phyloP scores from a whole-genome alignment of 2,888 invertebrate genomes.

The Drosophila recens region DNA sequence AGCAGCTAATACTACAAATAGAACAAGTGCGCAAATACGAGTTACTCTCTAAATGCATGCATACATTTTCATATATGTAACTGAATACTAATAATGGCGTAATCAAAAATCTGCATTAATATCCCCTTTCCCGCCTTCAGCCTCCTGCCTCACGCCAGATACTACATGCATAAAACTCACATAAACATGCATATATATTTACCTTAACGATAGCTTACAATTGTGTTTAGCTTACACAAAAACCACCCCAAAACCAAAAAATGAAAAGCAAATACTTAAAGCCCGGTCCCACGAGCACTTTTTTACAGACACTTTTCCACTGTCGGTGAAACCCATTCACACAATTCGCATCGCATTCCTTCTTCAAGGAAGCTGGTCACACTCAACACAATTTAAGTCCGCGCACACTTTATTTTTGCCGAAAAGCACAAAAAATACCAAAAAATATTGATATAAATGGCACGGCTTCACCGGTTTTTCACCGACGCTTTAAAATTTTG shows the following conservation, averaged over 20 bases:
- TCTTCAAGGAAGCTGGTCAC: too few species aligned
- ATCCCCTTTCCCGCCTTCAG: not conserved
- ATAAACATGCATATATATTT: conserved; percentile 24
- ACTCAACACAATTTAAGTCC: too few species aligned
- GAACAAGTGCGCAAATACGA: conserved; percentile 21
- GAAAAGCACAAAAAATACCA: too few species aligned
- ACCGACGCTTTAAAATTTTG: too few species aligned
- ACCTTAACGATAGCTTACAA: conserved; percentile 45
- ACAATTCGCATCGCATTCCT: too few species aligned
- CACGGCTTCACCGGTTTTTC: too few species aligned
- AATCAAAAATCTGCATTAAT: conserved; percentile 32
- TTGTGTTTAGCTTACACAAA: conserved; percentile 33
- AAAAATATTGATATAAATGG: too few species aligned
- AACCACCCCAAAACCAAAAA: conserved; percentile 13
- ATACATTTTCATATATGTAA: conserved; percentile 19
- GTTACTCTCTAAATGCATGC: conserved; percentile 8
- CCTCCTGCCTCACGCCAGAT: not conserved
- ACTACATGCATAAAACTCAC: conserved; percentile 1
- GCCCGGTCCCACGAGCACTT: not conserved
- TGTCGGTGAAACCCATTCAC: too few species aligned
- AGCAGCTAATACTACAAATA: conserved; percentile 42
- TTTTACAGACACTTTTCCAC: too few species aligned
- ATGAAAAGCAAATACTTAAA: conserved; percentile 16
- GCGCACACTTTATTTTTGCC: too few species aligned
- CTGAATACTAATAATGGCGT: conserved; percentile 26